Conservation (phyloP, 2,113 vertebrate species). For the Pollimyrus isidori region DNA sequence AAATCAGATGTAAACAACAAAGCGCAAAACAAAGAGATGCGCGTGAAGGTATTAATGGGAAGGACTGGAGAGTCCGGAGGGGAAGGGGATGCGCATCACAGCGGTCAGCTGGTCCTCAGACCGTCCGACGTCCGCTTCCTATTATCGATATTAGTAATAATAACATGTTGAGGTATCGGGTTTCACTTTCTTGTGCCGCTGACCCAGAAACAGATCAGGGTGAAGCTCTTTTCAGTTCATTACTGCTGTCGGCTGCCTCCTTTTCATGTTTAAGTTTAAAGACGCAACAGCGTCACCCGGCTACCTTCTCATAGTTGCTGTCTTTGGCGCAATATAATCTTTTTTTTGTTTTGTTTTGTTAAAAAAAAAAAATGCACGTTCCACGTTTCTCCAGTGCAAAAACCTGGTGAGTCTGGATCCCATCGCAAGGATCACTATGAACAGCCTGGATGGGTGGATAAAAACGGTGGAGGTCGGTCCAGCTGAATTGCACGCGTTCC, state of each 20-base stretch:
- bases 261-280: neutral
- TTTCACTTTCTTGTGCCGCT: neutral
- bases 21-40: neutral
- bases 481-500: neutral
- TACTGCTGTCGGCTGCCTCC: neutral
- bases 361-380: neutral
- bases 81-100: neutral
- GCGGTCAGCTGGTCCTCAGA: neutral
- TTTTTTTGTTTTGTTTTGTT: too few species aligned
- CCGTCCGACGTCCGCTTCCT: neutral
- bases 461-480: neutral
- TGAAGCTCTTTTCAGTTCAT: neutral
- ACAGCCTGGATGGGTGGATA: neutral
- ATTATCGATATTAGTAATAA: neutral
- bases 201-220: neutral
- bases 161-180: neutral
- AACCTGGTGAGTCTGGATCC: neutral
- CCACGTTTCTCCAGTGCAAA: neutral
- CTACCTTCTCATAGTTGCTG: neutral
- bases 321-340: neutral
- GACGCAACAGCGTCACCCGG: neutral
- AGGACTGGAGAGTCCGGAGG: too few species aligned
- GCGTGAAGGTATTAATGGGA: too few species aligned
- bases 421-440: neutral
- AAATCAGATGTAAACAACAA: conserved; percentile 4